A percentile compares a stretch with the other conserved stretches of the same genome.
phyloP scores from a whole-genome alignment of 1,140 invertebrate species.

The Planococcus citri region DNA sequence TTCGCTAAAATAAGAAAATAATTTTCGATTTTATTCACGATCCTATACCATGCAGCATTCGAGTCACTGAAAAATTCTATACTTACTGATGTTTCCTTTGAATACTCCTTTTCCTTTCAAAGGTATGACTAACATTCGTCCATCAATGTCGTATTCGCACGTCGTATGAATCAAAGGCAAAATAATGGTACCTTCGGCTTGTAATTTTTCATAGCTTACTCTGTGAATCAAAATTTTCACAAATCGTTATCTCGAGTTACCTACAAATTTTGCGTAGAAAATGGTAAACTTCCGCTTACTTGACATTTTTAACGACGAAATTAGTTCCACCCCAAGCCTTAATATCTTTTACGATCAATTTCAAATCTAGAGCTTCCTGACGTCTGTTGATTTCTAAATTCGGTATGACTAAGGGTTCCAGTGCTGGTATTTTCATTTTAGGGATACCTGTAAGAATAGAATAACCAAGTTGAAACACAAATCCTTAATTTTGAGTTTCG shows the following conservation, averaged over 20 bases:
- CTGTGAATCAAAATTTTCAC: constrained; percentile 30
- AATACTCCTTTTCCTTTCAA: constrained; percentile 50
- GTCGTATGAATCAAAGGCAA: constrained; percentile 44
- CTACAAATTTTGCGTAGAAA: not conserved
- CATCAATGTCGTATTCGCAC: constrained; percentile 53
- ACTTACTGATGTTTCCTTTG: constrained; percentile 57
- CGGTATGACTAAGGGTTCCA: constrained; percentile 49
- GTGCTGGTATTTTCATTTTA: constrained; percentile 44
- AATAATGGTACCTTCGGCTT: constrained; percentile 41
- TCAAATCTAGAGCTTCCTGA: constrained; percentile 48
- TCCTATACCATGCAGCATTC: not conserved
- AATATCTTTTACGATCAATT: constrained; percentile 50
- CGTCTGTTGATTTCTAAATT: constrained; percentile 49
- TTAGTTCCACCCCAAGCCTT: constrained; percentile 45
- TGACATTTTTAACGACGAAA: constrained; percentile 48
- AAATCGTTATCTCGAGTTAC: not conserved
- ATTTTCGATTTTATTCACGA: not conserved
- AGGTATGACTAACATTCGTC: constrained; percentile 48
- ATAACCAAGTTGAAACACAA: no score
- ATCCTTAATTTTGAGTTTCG: no score
- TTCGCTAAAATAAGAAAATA: constrained; percentile 37
- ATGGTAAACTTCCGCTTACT: constrained; percentile 36
- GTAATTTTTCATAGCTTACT: constrained; percentile 45
- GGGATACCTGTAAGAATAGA: constrained; percentile 37
- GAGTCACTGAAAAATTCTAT: not conserved